These are phyloP conservation scores for Pachyuromys duprasi DNA, from an alignment of 2,797 vertebrate species.

Conservation along the genomic window DNA sequence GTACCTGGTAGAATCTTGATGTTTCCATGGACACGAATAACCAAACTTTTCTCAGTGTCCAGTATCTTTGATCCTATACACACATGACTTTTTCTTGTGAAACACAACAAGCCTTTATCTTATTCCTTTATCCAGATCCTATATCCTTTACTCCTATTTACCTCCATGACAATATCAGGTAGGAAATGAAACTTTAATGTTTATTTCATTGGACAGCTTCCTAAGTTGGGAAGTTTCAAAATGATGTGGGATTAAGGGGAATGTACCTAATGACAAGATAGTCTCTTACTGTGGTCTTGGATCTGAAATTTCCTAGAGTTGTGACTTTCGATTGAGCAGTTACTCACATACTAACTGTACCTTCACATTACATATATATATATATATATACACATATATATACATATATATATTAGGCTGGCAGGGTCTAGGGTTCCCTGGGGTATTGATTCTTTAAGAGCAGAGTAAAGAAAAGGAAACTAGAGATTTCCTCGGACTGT, in stretches of 20 bases:
- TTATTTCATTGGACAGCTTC: neutral
- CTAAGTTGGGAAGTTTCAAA: neutral
- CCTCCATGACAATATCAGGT: neutral
- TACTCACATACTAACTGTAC: neutral
- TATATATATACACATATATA: too few species aligned
- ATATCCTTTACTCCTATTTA: neutral
- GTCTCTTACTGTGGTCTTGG: neutral
- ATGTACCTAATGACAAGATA: neutral
- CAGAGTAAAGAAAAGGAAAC: neutral
- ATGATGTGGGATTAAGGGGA: neutral
- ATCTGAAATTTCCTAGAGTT: neutral
- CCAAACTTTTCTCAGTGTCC: neutral
- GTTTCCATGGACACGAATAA: neutral
- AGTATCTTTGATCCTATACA: neutral
- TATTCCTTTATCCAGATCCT: neutral
- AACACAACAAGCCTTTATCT: neutral
- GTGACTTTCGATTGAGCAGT: neutral
- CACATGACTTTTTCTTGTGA: neutral
- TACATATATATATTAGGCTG: too few species aligned
- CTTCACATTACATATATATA: too few species aligned
- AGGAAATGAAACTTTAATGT: neutral
- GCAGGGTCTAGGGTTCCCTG: neutral
- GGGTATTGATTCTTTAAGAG: neutral
- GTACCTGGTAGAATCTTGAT: too few species aligned
- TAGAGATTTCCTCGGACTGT: neutral